Evolutionary conservation across 2,797 vertebrate genomes (phyloP).

Genomic region (Danio tinwini): DNA sequence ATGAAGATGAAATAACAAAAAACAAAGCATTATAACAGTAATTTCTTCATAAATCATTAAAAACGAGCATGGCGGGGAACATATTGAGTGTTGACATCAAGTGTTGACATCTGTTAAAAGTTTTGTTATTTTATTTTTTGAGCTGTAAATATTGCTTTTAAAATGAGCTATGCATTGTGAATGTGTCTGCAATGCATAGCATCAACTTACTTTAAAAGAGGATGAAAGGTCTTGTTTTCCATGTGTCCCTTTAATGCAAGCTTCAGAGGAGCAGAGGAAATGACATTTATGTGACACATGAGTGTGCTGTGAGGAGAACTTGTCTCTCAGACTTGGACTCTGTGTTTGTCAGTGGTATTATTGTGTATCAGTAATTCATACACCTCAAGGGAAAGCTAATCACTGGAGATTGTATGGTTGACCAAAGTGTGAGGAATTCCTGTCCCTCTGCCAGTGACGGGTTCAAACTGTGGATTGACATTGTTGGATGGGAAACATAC

Average conservation of each 20-base stretch:
- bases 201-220: not conserved
- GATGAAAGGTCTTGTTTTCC: not conserved
- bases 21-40: too few relatives aligned
- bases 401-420: constrained; percentile 6
- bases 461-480: not conserved
- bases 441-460: not conserved
- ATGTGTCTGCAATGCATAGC: not conserved
- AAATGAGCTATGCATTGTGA: not conserved
- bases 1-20: too few relatives aligned
- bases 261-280: constrained; percentile 13
- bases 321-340: not conserved
- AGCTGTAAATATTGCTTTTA: not conserved
- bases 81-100: too few relatives aligned
- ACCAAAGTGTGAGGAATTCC: constrained; percentile 9
- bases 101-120: too few relatives aligned
- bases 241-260: not conserved
- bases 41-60: too few relatives aligned
- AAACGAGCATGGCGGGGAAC: too few relatives aligned
- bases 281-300: constrained; percentile 9
- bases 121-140: too few relatives aligned
- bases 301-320: constrained; percentile 14
- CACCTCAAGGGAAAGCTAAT: constrained; percentile 27
- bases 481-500: not conserved
- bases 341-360: constrained; percentile 1
- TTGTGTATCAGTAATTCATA: constrained; percentile 20